These are phyloP conservation scores for Periparus ater DNA, from an alignment of 2,797 vertebrate species.

Conservation along the genomic window DNA sequence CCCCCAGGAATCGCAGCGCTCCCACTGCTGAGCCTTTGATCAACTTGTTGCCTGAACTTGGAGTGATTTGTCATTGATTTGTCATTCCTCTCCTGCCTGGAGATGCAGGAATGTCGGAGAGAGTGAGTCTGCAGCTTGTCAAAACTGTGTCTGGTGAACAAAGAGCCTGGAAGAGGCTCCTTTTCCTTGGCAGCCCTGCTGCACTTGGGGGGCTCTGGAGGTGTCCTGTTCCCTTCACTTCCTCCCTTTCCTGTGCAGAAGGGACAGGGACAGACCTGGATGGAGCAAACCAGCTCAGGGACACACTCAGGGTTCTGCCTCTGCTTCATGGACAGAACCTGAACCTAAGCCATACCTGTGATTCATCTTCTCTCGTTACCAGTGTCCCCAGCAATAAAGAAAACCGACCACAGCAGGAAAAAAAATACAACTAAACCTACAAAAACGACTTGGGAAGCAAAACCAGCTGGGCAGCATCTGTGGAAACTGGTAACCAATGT, in stretches of 20 bases:
- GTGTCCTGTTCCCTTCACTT: background rate
- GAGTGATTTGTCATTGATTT: background rate
- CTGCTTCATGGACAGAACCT: background rate
- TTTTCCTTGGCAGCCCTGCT: background rate
- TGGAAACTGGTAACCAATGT: background rate
- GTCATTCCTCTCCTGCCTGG: background rate
- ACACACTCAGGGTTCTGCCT: background rate
- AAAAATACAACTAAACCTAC: background rate
- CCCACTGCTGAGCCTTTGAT: background rate
- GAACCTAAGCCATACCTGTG: accelerated
- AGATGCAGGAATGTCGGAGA: background rate
- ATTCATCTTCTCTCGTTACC: background rate
- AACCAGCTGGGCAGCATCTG: accelerated
- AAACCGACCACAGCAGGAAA: background rate
- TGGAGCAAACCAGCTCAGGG: background rate
- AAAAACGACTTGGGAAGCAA: background rate
- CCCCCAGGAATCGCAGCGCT: background rate
- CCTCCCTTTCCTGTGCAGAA: background rate
- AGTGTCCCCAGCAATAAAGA: background rate
- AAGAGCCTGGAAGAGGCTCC: background rate
- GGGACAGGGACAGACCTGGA: background rate
- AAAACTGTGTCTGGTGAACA: background rate
- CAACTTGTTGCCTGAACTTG: background rate
- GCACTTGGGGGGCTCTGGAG: background rate
- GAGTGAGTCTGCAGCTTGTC: constrained; percentile 10